A percentile compares a stretch with the other conserved stretches of the same genome.
These are phyloP conservation scores for Hippolais icterina DNA, from an alignment of 2,113 vertebrate genomes.

Conservation along the genomic window DNA sequence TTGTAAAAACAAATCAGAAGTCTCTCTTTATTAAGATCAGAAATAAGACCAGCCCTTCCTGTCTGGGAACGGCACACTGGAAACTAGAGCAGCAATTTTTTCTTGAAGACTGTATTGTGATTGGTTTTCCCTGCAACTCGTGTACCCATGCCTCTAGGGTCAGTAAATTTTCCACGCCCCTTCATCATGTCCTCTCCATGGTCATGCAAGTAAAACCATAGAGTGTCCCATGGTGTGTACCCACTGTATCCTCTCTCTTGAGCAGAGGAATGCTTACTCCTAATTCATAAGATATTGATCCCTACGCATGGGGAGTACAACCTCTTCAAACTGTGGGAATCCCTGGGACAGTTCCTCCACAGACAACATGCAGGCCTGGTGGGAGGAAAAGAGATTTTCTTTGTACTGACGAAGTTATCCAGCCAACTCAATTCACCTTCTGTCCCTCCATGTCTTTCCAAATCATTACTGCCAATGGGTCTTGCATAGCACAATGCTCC, in stretches of 20 bases:
- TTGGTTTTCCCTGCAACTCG: not conserved
- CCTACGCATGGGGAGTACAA: not conserved
- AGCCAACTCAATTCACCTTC: not conserved
- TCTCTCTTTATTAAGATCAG: not conserved
- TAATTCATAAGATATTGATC: not conserved
- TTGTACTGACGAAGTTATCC: not conserved
- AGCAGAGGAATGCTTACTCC: not conserved
- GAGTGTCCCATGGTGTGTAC: no score
- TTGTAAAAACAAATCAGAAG: not conserved
- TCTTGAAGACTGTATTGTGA: not conserved
- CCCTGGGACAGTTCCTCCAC: not conserved
- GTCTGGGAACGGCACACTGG: not conserved
- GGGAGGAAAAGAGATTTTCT: not conserved
- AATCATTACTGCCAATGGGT: not conserved
- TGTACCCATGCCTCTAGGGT: rapidly evolving
- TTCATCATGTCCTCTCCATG: not conserved
- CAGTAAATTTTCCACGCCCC: not conserved
- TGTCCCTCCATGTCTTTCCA: not conserved
- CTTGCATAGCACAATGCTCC: not conserved
- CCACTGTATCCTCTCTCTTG: not conserved
- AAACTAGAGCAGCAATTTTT: not conserved
- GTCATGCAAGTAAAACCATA: not conserved
- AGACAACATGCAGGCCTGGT: not conserved
- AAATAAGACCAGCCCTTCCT: not conserved
- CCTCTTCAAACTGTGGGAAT: not conserved